Percentiles rank a stretch among this genome's conserved stretches.
phyloP scores from a whole-genome alignment of 2,888 invertebrate species.

The Nipponacmea schrenckii region DNA sequence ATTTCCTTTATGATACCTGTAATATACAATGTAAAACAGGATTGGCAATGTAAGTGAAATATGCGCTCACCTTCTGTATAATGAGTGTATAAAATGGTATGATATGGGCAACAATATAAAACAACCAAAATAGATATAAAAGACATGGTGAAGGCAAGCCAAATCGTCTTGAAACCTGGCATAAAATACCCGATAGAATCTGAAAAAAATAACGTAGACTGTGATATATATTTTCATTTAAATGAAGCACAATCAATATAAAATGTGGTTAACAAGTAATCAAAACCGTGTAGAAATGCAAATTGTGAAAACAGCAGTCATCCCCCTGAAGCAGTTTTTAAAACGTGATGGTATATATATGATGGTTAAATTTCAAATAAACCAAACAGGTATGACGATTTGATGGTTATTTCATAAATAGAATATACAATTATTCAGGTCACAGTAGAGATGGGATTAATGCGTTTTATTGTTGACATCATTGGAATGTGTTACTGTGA shows the following conservation, averaged over 20 bases:
- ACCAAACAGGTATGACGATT: not conserved
- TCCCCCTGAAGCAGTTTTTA: too few species aligned
- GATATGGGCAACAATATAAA: constrained; percentile 40
- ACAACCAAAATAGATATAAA: constrained; percentile 51
- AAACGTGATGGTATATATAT: too few species aligned
- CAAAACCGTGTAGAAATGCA: too few species aligned
- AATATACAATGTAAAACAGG: not conserved
- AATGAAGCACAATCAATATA: too few species aligned
- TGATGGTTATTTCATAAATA: not conserved
- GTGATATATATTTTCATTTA: not conserved
- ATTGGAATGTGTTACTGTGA: not conserved
- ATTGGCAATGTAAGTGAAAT: not conserved
- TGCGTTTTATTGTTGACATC: too few species aligned
- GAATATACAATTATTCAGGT: not conserved
- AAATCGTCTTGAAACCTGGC: constrained; percentile 6
- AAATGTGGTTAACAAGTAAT: too few species aligned
- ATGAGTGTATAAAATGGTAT: constrained; percentile 47
- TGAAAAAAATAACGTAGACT: not conserved
- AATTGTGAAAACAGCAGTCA: too few species aligned
- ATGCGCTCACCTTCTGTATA: constrained; percentile 28
- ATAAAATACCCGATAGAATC: not conserved
- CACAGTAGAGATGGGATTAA: too few species aligned
- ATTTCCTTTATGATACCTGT: too few species aligned
- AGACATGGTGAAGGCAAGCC: constrained; percentile 53
- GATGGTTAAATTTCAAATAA: too few species aligned